Evolutionary conservation across 2,888 invertebrate genomes (phyloP).

Genomic region (Clistopyga incitator): DNA sequence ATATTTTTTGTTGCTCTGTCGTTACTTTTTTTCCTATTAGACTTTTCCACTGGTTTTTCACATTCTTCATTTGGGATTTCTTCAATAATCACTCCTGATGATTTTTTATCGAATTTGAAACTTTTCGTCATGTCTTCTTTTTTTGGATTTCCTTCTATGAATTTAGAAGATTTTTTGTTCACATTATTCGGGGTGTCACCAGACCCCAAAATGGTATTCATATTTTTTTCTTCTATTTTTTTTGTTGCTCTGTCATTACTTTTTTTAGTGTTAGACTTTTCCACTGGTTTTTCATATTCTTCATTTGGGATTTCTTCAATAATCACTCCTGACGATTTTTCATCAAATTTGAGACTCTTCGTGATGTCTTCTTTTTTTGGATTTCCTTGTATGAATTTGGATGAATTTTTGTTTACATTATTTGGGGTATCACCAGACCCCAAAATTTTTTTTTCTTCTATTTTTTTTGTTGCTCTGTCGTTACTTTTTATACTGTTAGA

Average conservation of each 20-base stretch:
- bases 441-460: background rate
- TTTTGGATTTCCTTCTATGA: background rate
- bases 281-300: too few relatives aligned
- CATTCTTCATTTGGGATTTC: slow-evolving; percentile 70
- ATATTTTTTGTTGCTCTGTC: background rate
- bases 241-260: too few relatives aligned
- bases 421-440: background rate
- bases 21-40: background rate
- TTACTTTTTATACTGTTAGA: background rate
- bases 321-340: slow-evolving; percentile 62
- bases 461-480: background rate
- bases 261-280: too few relatives aligned
- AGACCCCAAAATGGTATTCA: background rate
- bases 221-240: background rate
- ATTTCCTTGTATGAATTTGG: background rate
- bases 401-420: background rate
- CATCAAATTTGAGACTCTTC: slow-evolving; percentile 31
- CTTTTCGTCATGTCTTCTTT: background rate
- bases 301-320: background rate
- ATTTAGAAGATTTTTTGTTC: background rate
- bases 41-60: background rate
- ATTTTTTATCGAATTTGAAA: slow-evolving; percentile 47
- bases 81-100: slow-evolving; percentile 72
- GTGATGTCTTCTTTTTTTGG: background rate
- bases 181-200: background rate